Evolutionary conservation across 1,140 invertebrate species (phyloP).

Genomic region (Druon quercuslanigerum): DNA sequence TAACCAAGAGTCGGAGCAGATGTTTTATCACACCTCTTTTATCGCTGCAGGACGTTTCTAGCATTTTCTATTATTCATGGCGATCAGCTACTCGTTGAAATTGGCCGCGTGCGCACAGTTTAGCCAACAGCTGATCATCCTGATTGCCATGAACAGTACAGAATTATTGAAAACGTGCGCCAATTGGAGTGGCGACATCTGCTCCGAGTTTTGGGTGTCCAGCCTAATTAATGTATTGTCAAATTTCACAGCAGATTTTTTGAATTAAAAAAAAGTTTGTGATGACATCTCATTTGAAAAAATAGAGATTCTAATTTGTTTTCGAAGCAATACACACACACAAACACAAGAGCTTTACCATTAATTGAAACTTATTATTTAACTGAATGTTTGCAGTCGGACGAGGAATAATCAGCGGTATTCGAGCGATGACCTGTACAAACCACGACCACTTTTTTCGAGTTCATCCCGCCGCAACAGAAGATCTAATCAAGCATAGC

Average conservation of each 20-base stretch:
- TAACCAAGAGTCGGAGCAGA: too few relatives aligned
- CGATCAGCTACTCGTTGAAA: too few relatives aligned
- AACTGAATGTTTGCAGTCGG: conserved; percentile 62
- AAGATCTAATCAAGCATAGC: conserved; percentile 71
- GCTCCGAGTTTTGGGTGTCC: too few relatives aligned
- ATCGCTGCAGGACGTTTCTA: too few relatives aligned
- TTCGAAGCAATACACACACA: neutral
- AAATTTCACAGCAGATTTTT: neutral
- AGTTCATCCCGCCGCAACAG: conserved; percentile 73
- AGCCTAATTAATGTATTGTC: neutral
- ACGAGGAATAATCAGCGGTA: conserved; percentile 77
- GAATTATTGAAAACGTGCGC: too few relatives aligned
- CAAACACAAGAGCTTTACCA: neutral
- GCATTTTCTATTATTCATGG: too few relatives aligned
- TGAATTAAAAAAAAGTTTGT: neutral
- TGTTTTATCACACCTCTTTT: too few relatives aligned
- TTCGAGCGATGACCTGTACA: conserved; percentile 82
- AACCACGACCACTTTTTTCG: conserved; percentile 79
- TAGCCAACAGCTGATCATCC: too few relatives aligned
- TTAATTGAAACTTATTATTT: conserved; percentile 30
- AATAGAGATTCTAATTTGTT: neutral
- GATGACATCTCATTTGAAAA: too few relatives aligned
- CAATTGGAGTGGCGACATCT: too few relatives aligned
- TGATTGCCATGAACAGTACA: too few relatives aligned
- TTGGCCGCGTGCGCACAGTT: too few relatives aligned